These are phyloP conservation scores for Ectropis grisescens DNA, from an alignment of 1,140 invertebrate species.

Conservation along the genomic window DNA sequence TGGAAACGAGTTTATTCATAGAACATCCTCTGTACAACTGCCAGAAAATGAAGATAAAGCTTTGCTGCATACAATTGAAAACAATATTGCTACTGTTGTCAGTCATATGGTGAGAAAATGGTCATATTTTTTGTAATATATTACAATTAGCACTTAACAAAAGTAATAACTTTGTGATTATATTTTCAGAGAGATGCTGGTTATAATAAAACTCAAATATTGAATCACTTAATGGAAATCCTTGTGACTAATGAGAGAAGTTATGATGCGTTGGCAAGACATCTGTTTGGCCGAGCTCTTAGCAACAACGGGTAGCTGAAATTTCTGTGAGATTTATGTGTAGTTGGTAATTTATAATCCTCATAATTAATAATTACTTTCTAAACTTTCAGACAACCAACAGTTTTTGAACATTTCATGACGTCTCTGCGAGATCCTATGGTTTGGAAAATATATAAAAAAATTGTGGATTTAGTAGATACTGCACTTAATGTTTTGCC, in stretches of 20 bases:
- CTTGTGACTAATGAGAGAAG: slow-evolving; percentile 37
- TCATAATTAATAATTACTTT: no score
- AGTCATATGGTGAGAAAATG: slow-evolving; percentile 43
- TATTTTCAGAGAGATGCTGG: slow-evolving; percentile 48
- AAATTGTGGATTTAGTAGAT: slow-evolving; percentile 71
- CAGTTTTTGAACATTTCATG: slow-evolving; percentile 54
- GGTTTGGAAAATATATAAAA: slow-evolving; percentile 76
- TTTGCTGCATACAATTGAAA: slow-evolving; percentile 43
- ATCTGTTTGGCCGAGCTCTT: slow-evolving; percentile 19
- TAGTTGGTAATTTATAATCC: no score
- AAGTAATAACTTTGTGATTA: no score
- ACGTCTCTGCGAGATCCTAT: slow-evolving; percentile 76
- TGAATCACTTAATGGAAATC: slow-evolving; percentile 48
- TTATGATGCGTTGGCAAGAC: slow-evolving; percentile 35
- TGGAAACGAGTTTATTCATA: slow-evolving; percentile 37
- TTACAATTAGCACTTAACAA: no score
- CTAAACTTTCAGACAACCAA: slow-evolving; percentile 35
- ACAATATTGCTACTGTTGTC: slow-evolving; percentile 30
- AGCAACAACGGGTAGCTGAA: slow-evolving; percentile 23
- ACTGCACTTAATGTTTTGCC: slow-evolving; percentile 71
- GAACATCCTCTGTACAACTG: slow-evolving; percentile 1
- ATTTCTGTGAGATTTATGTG: no score
- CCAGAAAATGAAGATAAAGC: slow-evolving; percentile 19
- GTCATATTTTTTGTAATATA: no score
- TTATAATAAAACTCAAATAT: slow-evolving; percentile 41